Base-by-base conservation (phyloP, 2,113 vertebrate genomes). In the Panurus biarmicus region DNA sequence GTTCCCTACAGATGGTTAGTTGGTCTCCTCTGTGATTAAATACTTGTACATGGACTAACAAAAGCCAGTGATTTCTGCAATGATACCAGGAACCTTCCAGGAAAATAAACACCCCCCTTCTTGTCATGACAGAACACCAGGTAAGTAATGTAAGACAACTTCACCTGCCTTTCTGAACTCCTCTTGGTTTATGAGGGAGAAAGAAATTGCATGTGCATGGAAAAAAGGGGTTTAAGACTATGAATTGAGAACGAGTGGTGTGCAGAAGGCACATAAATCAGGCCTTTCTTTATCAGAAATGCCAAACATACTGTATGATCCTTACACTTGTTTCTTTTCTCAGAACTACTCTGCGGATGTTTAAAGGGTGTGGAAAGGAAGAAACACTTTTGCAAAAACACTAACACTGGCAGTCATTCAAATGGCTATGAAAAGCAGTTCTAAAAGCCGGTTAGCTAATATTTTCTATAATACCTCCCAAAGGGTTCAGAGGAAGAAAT, bases 331-430 rank as follows among this genome's bases (percentile, higher is more conserved):
- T 77, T 95, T 93, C 89, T 91, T 81, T 86, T 89, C 65, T 91
- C 78, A 2, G 78, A 95, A 97, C 73, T 64, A 86, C 35, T 93
- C 81, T 45, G 78, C 2, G 38, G 82, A 95, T 93, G 51, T 86
- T 95, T 90, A 95, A 96, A 96, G 93, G 82, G 69, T 54, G 72
- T 62, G 78, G 94, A 89, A 85, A 92, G 89, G 91, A 94, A 93
- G 56, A 92, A 94, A 90, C 62, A 40, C 40, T 79, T 84, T 62
- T 0, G 0, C 40, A 64, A 84, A 75, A 94, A 93, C 61, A 81
- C 83, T 77, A 86, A 89, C 56, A 51, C 26, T 96, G 94, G 79
- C 93, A 93, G 45, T 47, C 62, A 88, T 79, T 87, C 81, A 79
- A 61, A 81, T 83, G 29, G 56, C 36, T 70, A 25, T 38, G n/a